Evolutionary conservation across 2,113 vertebrate genomes (phyloP).

Genomic region (Gobius niger): DNA sequence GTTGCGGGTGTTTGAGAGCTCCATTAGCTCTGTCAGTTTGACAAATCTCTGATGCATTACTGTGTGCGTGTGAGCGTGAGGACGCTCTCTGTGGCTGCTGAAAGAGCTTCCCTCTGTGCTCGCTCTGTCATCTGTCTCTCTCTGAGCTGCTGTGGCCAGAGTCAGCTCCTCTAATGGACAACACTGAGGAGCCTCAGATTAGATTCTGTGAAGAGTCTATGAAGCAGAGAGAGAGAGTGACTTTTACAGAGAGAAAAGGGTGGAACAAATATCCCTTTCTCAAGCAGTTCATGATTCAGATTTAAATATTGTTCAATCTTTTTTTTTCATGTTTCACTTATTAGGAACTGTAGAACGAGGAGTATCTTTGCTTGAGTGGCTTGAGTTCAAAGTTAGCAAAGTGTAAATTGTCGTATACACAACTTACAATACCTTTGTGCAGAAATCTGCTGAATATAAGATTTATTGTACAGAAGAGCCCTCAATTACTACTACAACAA

Average conservation of each 20-base stretch:
- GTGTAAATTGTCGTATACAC: too few relatives aligned
- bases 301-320: too few relatives aligned
- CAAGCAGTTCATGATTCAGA: too few relatives aligned
- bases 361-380: too few relatives aligned
- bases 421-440: too few relatives aligned
- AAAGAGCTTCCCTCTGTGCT: neutral
- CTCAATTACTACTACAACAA: too few relatives aligned
- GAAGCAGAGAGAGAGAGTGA: neutral
- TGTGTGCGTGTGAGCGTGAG: neutral
- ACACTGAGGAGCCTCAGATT: neutral
- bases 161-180: neutral
- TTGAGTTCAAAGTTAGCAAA: too few relatives aligned
- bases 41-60: neutral
- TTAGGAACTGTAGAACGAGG: too few relatives aligned
- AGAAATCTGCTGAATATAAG: too few relatives aligned
- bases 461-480: too few relatives aligned
- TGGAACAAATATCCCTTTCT: too few relatives aligned
- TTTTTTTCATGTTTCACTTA: too few relatives aligned
- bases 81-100: neutral
- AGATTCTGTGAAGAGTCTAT: neutral
- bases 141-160: neutral
- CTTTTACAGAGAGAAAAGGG: neutral
- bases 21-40: neutral
- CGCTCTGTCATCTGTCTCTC: conserved; percentile 3
- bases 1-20: neutral